These are phyloP conservation scores for Selenia dentaria DNA, from an alignment of 2,888 invertebrate genomes.

Conservation along the genomic window DNA sequence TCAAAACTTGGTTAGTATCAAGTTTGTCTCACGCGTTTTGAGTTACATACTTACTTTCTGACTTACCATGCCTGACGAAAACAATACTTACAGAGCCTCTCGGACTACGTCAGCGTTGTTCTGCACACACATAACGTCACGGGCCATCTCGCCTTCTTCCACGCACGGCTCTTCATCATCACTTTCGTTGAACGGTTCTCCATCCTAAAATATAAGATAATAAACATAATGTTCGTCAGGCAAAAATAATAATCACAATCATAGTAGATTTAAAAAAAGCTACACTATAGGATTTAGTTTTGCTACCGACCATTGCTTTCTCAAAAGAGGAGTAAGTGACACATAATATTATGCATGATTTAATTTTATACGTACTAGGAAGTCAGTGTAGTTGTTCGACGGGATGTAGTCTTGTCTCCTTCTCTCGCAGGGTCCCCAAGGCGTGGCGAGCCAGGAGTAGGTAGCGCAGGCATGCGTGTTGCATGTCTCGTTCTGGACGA, in stretches of 20 bases:
- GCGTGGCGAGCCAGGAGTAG: constrained; percentile 85
- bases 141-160: constrained; percentile 74
- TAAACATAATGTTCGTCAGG: too few relatives aligned
- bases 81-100: constrained; percentile 76
- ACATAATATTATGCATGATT: too few relatives aligned
- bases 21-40: too few relatives aligned
- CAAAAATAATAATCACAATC: too few relatives aligned
- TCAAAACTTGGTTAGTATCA: too few relatives aligned
- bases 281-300: too few relatives aligned
- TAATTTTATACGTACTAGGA: too few relatives aligned
- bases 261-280: too few relatives aligned
- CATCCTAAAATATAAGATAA: constrained; percentile 57
- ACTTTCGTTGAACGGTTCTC: constrained; percentile 64
- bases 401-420: constrained; percentile 65
- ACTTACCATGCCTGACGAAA: too few relatives aligned
- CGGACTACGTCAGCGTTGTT: constrained; percentile 82
- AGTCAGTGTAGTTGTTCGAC: constrained; percentile 65
- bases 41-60: too few relatives aligned
- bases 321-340: too few relatives aligned
- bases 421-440: constrained; percentile 83
- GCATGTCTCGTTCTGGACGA: constrained; percentile 83
- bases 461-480: constrained; percentile 84
- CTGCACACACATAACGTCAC: constrained; percentile 85
- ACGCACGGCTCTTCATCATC: constrained; percentile 76
- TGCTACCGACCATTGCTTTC: too few relatives aligned